These are phyloP conservation scores for Anas platyrhynchos DNA, from an alignment of 2,113 vertebrate genomes.

Conservation along the genomic window DNA sequence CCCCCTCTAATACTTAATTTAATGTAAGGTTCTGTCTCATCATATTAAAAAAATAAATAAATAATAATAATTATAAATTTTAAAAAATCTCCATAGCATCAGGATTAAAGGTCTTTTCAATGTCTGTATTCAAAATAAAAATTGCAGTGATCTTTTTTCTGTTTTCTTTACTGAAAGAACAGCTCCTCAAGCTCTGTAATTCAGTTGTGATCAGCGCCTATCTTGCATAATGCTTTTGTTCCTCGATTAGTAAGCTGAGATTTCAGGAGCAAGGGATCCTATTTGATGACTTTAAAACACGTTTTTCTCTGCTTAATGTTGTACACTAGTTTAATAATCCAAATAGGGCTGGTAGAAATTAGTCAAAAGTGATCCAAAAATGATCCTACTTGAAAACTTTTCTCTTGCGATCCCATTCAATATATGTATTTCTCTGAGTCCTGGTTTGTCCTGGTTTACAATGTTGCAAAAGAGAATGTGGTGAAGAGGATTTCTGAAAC, in stretches of 20 bases:
- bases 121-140: not conserved
- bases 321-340: not conserved
- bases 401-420: not conserved
- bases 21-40: not conserved
- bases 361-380: not conserved
- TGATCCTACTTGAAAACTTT: not conserved
- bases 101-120: not conserved
- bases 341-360: not conserved
- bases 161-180: not conserved
- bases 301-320: not conserved
- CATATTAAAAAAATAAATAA: not conserved
- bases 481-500: not conserved
- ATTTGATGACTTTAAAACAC: not conserved
- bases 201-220: not conserved
- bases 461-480: not conserved
- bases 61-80: not conserved
- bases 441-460: not conserved
- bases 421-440: not conserved
- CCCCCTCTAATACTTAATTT: not conserved
- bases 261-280: not conserved
- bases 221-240: not conserved
- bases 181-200: not conserved
- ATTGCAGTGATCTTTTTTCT: not conserved
- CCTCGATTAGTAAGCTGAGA: not conserved
- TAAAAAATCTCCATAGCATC: not conserved